Evolutionary conservation across 2,888 invertebrate species (phyloP).

Genomic region (Diarsia dahlii): DNA sequence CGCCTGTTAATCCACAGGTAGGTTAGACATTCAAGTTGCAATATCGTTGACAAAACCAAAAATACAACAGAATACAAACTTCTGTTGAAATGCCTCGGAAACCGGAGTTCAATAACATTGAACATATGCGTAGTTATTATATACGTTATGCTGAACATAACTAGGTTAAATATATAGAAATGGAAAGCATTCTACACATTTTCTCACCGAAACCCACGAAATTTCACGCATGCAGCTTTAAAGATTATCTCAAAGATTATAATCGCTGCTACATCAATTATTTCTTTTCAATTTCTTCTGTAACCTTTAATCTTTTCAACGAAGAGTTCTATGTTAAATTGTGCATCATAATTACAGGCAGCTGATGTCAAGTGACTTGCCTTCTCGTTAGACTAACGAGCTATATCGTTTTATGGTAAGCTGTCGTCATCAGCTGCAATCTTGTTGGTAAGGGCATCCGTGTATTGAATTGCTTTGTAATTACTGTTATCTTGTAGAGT

Average conservation of each 20-base stretch:
- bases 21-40: no score
- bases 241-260: background rate
- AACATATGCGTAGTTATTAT: background rate
- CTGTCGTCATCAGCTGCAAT: conserved; percentile 40
- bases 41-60: no score
- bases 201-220: background rate
- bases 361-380: conserved; percentile 38
- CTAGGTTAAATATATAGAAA: conserved; percentile 23
- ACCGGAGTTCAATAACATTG: background rate
- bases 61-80: background rate
- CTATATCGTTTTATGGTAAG: conserved; percentile 47
- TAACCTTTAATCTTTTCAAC: conserved; percentile 2
- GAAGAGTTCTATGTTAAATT: conserved; percentile 43
- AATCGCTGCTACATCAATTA: conserved; percentile 17
- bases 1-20: no score
- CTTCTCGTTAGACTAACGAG: conserved; percentile 55
- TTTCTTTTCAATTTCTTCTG: conserved; percentile 17
- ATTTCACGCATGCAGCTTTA: background rate
- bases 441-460: conserved; percentile 30
- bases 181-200: conserved; percentile 12
- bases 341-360: conserved; percentile 52
- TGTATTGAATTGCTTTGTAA: conserved; percentile 37
- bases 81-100: background rate
- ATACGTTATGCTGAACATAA: background rate
- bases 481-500: conserved; percentile 5